Percentiles rank a stretch among this genome's conserved stretches.
These are phyloP conservation scores for Synergus itoensis DNA, from an alignment of 2,888 invertebrate species.

Conservation along the genomic window DNA sequence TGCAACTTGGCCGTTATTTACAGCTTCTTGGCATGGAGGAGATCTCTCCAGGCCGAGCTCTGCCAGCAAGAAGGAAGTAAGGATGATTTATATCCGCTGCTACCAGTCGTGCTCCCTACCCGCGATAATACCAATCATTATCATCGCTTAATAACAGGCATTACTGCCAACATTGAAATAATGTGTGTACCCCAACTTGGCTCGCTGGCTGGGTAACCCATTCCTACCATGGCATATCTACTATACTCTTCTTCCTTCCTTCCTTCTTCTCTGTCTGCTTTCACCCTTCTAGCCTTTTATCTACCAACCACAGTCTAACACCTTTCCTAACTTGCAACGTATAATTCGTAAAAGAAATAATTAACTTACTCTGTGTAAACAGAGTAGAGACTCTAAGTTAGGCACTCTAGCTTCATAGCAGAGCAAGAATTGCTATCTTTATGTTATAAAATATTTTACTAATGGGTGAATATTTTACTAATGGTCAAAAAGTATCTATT, in stretches of 20 bases:
- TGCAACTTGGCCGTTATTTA: constrained; percentile 73
- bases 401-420: no score
- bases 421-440: no score
- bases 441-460: no score
- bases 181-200: constrained; percentile 70
- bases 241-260: constrained; percentile 56
- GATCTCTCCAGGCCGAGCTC: constrained; percentile 67
- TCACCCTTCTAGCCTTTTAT: not conserved
- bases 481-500: no score
- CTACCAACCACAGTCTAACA: not conserved
- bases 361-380: not conserved
- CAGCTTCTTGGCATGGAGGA: constrained; percentile 75
- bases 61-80: constrained; percentile 76
- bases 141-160: constrained; percentile 78
- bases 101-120: constrained; percentile 77
- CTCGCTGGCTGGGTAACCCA: constrained; percentile 65
- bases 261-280: constrained; percentile 47
- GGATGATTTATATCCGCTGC: constrained; percentile 78
- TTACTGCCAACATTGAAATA: constrained; percentile 79
- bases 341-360: not conserved
- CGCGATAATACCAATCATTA: constrained; percentile 79
- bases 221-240: constrained; percentile 63
- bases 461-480: no score
- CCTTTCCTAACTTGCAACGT: not conserved
- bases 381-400: no score